Conservation (phyloP, 2,113 vertebrate species). For the Colaptes auratus region DNA sequence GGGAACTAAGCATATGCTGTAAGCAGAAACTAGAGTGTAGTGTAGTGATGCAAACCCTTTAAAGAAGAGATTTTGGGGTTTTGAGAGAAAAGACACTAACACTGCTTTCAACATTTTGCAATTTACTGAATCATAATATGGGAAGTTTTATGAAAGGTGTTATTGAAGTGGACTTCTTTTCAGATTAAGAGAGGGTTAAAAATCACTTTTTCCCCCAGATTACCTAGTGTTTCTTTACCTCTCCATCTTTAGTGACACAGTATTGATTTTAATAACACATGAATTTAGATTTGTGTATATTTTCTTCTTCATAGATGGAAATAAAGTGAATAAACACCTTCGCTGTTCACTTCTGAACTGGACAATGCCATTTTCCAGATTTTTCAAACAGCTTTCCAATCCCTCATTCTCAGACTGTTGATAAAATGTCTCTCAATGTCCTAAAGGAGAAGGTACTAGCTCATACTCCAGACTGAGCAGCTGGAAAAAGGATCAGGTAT, state of each 20-base stretch:
- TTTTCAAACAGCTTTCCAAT: neutral
- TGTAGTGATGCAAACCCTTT: neutral
- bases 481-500: neutral
- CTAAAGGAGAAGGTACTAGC: rapidly evolving
- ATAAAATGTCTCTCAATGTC: neutral
- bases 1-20: neutral
- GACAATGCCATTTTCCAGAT: neutral
- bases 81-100: neutral
- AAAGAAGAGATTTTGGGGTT: neutral
- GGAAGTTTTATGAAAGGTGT: neutral
- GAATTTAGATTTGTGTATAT: neutral
- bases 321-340: neutral
- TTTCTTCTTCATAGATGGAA: neutral
- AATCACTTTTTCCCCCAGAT: neutral
- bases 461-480: neutral
- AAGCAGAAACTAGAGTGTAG: neutral
- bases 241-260: neutral
- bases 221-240: neutral
- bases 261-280: neutral
- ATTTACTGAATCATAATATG: neutral
- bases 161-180: neutral
- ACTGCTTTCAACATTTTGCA: neutral
- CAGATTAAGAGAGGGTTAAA: neutral
- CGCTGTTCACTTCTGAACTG: neutral
- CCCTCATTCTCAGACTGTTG: neutral